Base-by-base conservation (phyloP, 1,140 invertebrate species). In the Leptonema lineaticorne region DNA sequence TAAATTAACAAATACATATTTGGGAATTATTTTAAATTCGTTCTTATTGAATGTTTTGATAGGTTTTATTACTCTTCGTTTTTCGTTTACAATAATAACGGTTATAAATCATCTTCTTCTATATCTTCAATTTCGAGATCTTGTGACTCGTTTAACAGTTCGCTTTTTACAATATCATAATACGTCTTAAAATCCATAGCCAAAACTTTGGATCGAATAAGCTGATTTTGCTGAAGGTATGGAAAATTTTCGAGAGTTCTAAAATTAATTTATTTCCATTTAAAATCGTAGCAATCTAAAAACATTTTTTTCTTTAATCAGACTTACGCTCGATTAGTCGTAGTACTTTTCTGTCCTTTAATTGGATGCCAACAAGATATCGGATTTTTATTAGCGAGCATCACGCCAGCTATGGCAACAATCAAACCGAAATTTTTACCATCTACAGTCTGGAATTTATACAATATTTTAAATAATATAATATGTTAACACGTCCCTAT, bases 351-450 rank as follows among this genome's bases (percentile, higher is more conserved):
- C 27, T 79, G 78, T 20, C 86, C 89, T 71, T 81, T 84, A 1
- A 91, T 86, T 48, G 89, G 89, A 81, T 89, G 89, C 89, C 89
- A 91, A 16, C 84, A 85, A 37, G 83, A 84, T 0, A 88, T 81
- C 26, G 88, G 88, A 27, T 85, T 82, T 71, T 85, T 81, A 77
- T 92, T 92, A 5, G 84, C 75, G 8, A 89, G 75, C 90, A 92
- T 92, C 16, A 89, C 74, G 20, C 89, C 88, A 48, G 88, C 80
- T 16, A 90, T 81, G 45, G 85, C 84, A 45, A 86, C 77, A 72
- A 85, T 86, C 1, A 89, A 74, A 2, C 82, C 83, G 74, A 81
- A 82, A 33, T 83, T 76, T 62, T 83, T 74, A 63, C 79, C 79
- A 37, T 85, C 75, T 59, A 83, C 78, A 69, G 84, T 82, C 74